A percentile compares a stretch with the other conserved stretches of the same genome.
These are phyloP conservation scores for Trididemnum clinides DNA, from an alignment of 23 tunicate species.

Conservation along the genomic window DNA sequence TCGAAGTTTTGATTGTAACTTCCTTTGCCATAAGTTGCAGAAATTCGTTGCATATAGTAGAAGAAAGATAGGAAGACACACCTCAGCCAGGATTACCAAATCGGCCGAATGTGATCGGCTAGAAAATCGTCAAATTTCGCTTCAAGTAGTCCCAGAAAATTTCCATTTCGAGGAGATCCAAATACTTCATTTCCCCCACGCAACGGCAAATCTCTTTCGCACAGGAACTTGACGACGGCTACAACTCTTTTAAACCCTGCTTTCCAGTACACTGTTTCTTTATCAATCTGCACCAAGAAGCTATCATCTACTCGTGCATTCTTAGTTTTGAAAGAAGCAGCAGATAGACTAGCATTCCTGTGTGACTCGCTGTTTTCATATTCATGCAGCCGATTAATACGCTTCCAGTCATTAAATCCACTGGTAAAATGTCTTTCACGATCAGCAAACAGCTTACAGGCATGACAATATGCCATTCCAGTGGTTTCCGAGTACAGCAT, in stretches of 20 bases:
- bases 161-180: conserved; percentile 2
- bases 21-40: neutral
- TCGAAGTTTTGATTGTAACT: neutral
- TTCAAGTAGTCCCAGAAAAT: conserved; percentile 6
- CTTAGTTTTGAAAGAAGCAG: conserved; percentile 24
- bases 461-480: conserved; percentile 7
- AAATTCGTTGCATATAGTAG: neutral
- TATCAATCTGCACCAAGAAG: conserved; percentile 29
- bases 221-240: conserved; percentile 23
- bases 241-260: conserved; percentile 27
- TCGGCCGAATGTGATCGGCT: neutral
- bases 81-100: neutral
- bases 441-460: conserved; percentile 3
- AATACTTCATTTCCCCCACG: neutral
- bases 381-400: conserved; percentile 17
- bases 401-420: conserved; percentile 30
- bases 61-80: neutral
- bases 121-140: neutral
- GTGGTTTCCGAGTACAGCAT: conserved; percentile 22
- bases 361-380: conserved; percentile 19
- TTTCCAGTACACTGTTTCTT: conserved; percentile 17
- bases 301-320: conserved; percentile 27
- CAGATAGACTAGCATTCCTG: neutral
- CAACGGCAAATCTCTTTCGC: conserved; percentile 13
- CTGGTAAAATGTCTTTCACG: conserved; percentile 19